Conservation (phyloP, 2,888 invertebrate species). For the Trissolcus brochymenae region DNA sequence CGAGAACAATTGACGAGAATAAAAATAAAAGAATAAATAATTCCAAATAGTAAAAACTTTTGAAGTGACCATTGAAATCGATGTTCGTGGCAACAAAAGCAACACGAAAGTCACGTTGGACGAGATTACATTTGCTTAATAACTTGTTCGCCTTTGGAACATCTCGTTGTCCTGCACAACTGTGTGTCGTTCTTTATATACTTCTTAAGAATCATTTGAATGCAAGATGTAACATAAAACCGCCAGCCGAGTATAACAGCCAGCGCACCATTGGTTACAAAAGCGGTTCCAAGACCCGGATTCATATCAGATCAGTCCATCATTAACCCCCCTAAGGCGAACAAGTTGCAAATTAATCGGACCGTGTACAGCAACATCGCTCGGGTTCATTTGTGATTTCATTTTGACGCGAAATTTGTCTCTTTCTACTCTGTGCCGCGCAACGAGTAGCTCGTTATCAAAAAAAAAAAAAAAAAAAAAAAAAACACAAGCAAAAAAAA, state of each 20-base stretch:
- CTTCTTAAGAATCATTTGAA: constrained; percentile 28
- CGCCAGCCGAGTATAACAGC: constrained; percentile 3
- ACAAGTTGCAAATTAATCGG: constrained; percentile 54
- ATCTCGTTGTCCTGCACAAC: constrained; percentile 12
- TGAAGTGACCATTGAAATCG: background rate
- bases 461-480: constrained; percentile 27
- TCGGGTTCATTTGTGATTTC: constrained; percentile 14
- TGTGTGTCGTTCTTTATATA: background rate
- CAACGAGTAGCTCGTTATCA: constrained; percentile 1
- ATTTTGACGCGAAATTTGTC: constrained; percentile 33
- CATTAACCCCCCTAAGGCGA: constrained; percentile 39
- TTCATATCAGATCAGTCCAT: constrained; percentile 7
- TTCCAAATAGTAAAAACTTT: background rate
- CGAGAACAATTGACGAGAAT: constrained; percentile 3
- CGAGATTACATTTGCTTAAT: constrained; percentile 52
- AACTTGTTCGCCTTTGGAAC: constrained; percentile 46
- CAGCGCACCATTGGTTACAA: constrained; percentile 18
- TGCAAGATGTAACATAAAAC: constrained; percentile 21
- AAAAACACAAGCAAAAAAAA: constrained; percentile 29
- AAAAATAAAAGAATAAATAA: constrained; percentile 4
- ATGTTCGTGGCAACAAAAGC: constrained; percentile 21
- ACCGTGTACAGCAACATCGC: constrained; percentile 53
- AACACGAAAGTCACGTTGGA: constrained; percentile 57
- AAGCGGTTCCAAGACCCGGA: constrained; percentile 27
- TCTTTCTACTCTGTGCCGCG: constrained; percentile 33